Evolutionary conservation across 2,113 vertebrate genomes (phyloP).

Genomic region (Cynoglossus semilaevis): DNA sequence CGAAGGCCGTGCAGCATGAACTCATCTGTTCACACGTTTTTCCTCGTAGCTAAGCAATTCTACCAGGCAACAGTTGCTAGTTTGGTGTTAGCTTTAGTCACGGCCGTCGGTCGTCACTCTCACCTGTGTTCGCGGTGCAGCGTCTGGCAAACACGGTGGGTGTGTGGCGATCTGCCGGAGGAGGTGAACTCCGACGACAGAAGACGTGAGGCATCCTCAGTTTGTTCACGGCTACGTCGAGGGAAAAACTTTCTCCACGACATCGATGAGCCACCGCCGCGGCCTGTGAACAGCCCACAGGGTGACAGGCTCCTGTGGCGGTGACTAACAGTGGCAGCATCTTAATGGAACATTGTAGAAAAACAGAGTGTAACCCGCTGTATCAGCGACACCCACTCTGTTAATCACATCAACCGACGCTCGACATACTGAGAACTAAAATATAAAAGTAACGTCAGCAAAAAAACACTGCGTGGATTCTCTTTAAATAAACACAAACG

Average conservation of each 20-base stretch:
- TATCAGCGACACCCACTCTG: conserved; percentile 20
- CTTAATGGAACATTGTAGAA: conserved; percentile 42
- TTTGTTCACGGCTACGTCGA: no score
- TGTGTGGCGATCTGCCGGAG: conserved; percentile 41
- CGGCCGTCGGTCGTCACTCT: conserved; percentile 13
- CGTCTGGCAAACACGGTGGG: conserved; percentile 28
- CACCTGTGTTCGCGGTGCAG: conserved; percentile 6
- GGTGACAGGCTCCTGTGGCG: no score
- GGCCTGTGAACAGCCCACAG: background rate
- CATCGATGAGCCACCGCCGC: no score
- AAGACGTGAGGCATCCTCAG: conserved; percentile 61
- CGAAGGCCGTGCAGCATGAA: background rate
- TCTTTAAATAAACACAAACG: no score
- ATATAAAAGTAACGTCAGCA: conserved; percentile 32
- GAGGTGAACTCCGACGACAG: conserved; percentile 30
- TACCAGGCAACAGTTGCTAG: background rate
- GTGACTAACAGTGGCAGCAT: conserved; percentile 11
- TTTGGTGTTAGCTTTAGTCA: conserved; percentile 20
- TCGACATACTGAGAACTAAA: background rate
- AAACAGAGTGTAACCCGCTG: conserved; percentile 4
- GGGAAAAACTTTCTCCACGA: no score
- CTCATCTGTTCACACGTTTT: background rate
- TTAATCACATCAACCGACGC: conserved; percentile 10
- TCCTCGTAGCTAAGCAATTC: background rate
- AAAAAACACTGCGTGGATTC: conserved; percentile 12